These are phyloP conservation scores for Watsonalla cultraria DNA, from an alignment of 2,888 invertebrate species.

Conservation along the genomic window DNA sequence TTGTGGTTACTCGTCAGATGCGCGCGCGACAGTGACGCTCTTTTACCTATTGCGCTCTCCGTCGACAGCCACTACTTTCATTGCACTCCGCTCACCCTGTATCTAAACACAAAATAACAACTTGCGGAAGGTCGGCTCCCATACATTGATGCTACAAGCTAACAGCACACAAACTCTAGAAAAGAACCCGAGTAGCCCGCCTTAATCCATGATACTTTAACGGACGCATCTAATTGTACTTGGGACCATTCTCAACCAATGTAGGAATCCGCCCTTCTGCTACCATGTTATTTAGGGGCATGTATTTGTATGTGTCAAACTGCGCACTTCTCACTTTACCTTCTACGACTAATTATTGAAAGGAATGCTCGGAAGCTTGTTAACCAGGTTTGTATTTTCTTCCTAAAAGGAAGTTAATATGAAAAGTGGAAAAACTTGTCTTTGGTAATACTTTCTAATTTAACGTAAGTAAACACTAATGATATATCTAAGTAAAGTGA, in stretches of 20 bases:
- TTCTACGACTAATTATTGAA: neutral
- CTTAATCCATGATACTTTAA: no score
- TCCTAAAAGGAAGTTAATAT: neutral
- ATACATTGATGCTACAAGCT: neutral
- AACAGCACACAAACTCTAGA: no score
- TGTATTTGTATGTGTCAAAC: neutral
- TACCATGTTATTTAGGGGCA: no score
- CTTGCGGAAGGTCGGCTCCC: neutral
- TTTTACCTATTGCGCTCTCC: conserved; percentile 43
- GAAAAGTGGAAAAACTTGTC: neutral
- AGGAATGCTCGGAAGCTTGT: neutral
- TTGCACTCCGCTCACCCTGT: conserved; percentile 34
- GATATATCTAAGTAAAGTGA: no score
- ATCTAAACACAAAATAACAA: conserved; percentile 6
- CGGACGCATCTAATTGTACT: no score
- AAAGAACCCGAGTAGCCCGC: no score
- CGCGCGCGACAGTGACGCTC: conserved; percentile 51
- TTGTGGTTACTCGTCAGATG: conserved; percentile 38
- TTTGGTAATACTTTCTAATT: neutral
- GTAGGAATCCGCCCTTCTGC: no score
- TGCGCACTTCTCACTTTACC: neutral
- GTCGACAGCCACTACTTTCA: conserved; percentile 43
- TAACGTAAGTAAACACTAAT: no score
- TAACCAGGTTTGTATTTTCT: neutral
- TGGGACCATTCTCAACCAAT: no score